A percentile compares a stretch with the other conserved stretches of the same genome.
phyloP scores from a whole-genome alignment of 2,113 vertebrate species.

The Hiodon tergisus region DNA sequence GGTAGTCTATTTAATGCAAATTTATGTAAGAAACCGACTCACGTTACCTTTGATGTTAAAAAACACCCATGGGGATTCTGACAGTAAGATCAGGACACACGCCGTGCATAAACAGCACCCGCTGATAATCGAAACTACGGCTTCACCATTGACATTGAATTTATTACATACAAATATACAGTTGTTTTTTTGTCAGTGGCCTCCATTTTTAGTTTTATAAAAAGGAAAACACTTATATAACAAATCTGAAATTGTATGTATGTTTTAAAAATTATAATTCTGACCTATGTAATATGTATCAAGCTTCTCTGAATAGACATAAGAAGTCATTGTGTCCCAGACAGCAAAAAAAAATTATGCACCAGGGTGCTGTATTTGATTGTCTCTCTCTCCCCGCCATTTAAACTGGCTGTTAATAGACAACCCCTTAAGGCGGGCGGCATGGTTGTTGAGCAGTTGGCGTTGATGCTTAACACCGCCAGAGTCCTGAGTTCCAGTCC shows the following conservation, averaged over 20 bases:
- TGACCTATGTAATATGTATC: no score
- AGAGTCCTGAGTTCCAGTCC: no score
- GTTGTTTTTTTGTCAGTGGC: not conserved
- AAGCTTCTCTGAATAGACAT: not conserved
- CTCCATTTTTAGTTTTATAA: not conserved
- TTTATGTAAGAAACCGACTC: not conserved
- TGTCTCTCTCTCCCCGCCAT: no score
- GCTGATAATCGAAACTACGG: no score
- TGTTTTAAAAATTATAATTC: constrained; percentile 5
- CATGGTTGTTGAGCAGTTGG: no score
- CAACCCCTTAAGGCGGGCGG: no score
- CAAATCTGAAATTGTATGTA: not conserved
- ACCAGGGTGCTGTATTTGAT: no score
- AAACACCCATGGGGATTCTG: not conserved
- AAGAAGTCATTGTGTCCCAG: not conserved
- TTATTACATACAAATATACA: no score
- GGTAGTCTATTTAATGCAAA: not conserved
- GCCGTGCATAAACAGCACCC: not conserved
- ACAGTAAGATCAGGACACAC: not conserved
- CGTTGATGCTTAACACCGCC: no score
- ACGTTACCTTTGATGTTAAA: constrained; percentile 7
- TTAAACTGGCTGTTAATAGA: no score
- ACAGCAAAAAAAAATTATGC: no score
- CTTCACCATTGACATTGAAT: no score
- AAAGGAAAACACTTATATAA: not conserved